Base-by-base conservation (phyloP, 1,140 invertebrate species). In the Helicorthomorpha holstii region DNA sequence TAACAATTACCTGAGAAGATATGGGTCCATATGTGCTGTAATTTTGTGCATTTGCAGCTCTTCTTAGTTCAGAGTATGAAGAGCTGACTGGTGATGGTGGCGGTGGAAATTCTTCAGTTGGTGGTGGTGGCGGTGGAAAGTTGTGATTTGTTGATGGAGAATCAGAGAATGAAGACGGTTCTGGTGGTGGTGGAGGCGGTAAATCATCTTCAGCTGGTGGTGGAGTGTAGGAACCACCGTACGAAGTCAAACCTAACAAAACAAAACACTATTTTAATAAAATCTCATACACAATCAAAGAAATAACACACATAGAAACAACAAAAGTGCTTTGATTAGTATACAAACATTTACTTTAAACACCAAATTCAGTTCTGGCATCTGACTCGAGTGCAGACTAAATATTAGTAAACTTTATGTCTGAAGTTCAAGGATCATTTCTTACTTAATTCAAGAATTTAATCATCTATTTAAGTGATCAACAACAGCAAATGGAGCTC, bases 11-110 rank as follows among this genome's bases (percentile, higher is more conserved):
- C 59, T 69, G 67, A 14, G 75, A 77, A 48, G 70, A 73, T 22
- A 58, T 50, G 29, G 73, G 71, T 38, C 75, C 76, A 64, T 81
- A 82, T 48, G 77, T 77, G 38, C 74, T 73, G 63, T 75, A 75
- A 52, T 50, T 49, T 24, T 50, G 53, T 3, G 46, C 53, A 43
- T 53, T 86, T 10, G 83, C 83, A 58, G n/a, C n/a, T n/a, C 81
- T 72, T 55, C 81, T 70, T 56, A 89, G 68, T 68, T 88, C 86
- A 60, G 85, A 88, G 60, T 90, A 91, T 60, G 85, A 89, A 3
- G 85, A 90, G 54, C 79, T 81, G 1, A 81, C 80, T 43, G 80
- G 80, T 16, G 70, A 71, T 0, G 76, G 74, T 0, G 77, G 76
- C 58, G 78, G 79, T 12, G 83, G 82, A 10, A 57, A 46, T 21